A percentile compares a stretch with the other conserved stretches of the same genome.
phyloP scores from a whole-genome alignment of 1,140 invertebrate genomes.

The Brachionus rotundiformis region DNA sequence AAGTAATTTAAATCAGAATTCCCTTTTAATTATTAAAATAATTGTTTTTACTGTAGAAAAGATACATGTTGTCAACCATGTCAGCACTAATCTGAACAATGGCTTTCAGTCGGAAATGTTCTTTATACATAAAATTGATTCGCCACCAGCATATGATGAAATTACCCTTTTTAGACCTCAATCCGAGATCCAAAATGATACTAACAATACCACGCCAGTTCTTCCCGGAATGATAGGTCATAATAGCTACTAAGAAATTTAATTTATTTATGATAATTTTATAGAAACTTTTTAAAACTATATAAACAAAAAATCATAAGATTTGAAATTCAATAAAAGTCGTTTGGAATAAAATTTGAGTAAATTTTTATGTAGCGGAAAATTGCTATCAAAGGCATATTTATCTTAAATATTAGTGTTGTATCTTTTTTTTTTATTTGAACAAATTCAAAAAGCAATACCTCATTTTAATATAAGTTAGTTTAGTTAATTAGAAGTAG shows the following conservation, averaged over 20 bases:
- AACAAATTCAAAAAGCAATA: no score
- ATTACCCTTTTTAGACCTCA: background rate
- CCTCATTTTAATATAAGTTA: no score
- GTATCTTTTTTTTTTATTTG: no score
- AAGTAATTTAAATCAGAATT: no score
- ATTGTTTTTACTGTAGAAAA: background rate
- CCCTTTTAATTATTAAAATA: background rate
- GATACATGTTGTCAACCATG: background rate
- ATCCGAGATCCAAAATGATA: background rate
- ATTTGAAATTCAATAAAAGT: no score
- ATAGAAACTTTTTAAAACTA: background rate
- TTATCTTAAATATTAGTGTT: no score
- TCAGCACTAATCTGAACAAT: background rate
- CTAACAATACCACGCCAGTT: background rate
- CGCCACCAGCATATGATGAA: slow-evolving; percentile 21
- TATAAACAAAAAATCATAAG: no score
- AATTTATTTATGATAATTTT: background rate
- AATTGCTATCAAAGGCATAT: no score
- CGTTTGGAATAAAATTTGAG: no score
- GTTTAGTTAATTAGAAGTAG: no score
- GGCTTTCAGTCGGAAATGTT: background rate
- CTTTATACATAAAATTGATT: background rate
- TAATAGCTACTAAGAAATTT: no score
- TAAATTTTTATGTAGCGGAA: no score
- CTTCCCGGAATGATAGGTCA: background rate